Evolutionary conservation across 2,113 vertebrate species (phyloP).

Genomic region (Phylloscopus trochilus): DNA sequence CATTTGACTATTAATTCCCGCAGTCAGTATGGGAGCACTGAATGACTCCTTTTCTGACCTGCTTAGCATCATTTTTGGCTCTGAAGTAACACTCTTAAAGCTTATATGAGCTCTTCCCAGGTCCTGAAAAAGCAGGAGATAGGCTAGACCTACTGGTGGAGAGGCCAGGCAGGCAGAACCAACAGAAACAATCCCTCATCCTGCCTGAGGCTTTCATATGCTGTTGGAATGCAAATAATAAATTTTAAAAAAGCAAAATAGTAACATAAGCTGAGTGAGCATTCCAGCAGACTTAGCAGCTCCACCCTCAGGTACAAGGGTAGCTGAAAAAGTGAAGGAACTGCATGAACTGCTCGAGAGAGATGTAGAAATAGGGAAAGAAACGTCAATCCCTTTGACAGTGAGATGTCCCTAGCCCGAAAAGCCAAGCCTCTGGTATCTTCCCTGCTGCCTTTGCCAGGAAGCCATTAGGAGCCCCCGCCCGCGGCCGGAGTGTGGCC

Average conservation of each 20-base stretch:
- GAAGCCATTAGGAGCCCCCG: neutral
- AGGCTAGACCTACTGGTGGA: neutral
- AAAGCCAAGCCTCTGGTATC: neutral
- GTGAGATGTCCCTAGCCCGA: neutral
- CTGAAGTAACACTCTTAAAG: neutral
- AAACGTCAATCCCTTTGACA: neutral
- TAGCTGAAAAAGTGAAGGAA: neutral
- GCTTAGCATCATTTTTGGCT: slow-evolving; percentile 1
- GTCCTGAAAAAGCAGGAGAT: neutral
- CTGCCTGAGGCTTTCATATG: neutral
- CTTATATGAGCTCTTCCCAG: neutral
- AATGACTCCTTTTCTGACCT: neutral
- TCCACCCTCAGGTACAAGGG: neutral
- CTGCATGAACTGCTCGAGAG: neutral
- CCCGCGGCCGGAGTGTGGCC: neutral
- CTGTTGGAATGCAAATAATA: neutral
- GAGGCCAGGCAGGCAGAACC: neutral
- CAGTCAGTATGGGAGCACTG: neutral
- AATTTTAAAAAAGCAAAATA: neutral
- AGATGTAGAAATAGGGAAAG: neutral
- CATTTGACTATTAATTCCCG: neutral
- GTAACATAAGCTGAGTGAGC: neutral
- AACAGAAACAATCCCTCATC: neutral
- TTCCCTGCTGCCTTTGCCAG: neutral
- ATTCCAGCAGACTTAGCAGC: neutral